Evolutionary conservation across 2,797 vertebrate genomes (phyloP).

Genomic region (Fringilla coelebs): DNA sequence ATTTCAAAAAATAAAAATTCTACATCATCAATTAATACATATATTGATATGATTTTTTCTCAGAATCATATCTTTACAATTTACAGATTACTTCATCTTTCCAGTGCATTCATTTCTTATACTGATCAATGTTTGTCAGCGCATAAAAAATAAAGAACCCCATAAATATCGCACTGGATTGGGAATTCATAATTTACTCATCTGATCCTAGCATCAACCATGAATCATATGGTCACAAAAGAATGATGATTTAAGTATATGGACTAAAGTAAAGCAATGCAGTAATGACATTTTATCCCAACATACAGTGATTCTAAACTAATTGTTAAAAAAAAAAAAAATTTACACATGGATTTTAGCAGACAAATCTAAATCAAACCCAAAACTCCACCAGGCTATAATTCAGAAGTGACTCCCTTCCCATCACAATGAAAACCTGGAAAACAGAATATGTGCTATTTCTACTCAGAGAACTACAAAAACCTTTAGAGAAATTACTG

Average conservation of each 20-base stretch:
- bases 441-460: not conserved
- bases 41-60: not conserved
- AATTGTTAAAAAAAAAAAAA: not conserved
- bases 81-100: not conserved
- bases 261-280: not conserved
- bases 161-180: not conserved
- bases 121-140: not conserved
- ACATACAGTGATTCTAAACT: not conserved
- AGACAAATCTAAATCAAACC: not conserved
- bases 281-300: rapidly evolving
- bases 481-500: not conserved
- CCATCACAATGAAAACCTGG: not conserved
- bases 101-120: not conserved
- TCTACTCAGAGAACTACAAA: not conserved
- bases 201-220: not conserved
- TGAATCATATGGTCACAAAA: not conserved
- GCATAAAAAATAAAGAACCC: not conserved
- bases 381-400: not conserved
- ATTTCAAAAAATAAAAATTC: not conserved
- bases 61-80: not conserved
- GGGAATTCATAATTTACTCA: not conserved
- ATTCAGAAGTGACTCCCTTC: not conserved
- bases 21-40: too few relatives aligned
- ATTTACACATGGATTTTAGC: not conserved
- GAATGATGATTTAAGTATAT: not conserved